Conservation (phyloP, 2,113 vertebrate genomes). For the Xenus cinereus region DNA sequence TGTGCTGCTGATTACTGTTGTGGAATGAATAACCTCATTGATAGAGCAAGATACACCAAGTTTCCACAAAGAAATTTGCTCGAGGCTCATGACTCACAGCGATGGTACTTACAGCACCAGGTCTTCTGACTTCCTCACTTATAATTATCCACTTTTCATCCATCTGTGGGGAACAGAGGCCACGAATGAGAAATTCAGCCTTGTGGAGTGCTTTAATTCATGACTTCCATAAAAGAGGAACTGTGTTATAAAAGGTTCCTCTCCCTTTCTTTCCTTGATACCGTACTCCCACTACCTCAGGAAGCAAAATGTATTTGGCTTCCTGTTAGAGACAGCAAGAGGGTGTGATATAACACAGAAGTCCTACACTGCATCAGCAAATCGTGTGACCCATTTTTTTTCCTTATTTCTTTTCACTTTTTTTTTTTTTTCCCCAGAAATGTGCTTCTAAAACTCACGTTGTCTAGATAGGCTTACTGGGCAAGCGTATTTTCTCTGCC, state of each 20-base stretch:
- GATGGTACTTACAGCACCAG: slow-evolving; percentile 11
- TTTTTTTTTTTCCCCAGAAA: background rate
- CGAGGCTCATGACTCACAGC: background rate
- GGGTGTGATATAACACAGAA: background rate
- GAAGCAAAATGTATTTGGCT: background rate
- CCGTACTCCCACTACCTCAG: background rate
- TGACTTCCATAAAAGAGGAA: background rate
- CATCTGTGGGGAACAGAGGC: slow-evolving; percentile 38
- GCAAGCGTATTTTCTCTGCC: background rate
- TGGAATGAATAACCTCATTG: background rate
- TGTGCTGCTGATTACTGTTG: background rate
- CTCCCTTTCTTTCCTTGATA: background rate
- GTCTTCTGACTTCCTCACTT: slow-evolving; percentile 41
- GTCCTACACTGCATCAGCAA: background rate
- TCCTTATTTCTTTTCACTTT: background rate
- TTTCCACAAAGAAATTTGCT: background rate
- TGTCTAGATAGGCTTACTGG: background rate
- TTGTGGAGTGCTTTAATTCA: background rate
- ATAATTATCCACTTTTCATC: slow-evolving; percentile 41
- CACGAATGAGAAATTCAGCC: slow-evolving; percentile 25
- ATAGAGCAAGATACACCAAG: background rate
- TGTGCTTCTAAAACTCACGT: background rate
- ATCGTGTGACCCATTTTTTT: background rate
- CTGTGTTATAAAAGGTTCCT: background rate
- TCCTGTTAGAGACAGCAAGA: background rate